These are phyloP conservation scores for Ruditapes philippinarum DNA, from an alignment of 1,140 invertebrate species.

Conservation along the genomic window DNA sequence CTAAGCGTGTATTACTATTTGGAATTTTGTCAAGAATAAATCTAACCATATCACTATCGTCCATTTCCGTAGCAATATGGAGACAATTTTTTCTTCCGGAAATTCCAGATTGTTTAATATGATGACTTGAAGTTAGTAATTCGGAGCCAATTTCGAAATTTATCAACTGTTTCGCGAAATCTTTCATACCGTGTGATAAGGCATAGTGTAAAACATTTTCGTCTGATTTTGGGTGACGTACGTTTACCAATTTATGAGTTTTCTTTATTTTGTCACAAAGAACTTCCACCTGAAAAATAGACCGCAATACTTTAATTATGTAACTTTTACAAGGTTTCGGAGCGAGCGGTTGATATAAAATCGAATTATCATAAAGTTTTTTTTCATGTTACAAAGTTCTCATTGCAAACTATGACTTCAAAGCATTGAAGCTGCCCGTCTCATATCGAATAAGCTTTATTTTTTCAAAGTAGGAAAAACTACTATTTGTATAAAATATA, in stretches of 20 bases:
- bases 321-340: no score
- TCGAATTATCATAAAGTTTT: no score
- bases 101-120: conserved; percentile 66
- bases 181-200: conserved; percentile 60
- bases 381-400: no score
- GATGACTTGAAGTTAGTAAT: conserved; percentile 69
- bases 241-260: background rate
- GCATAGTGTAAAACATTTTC: conserved; percentile 78
- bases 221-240: conserved; percentile 61
- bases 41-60: conserved; percentile 73
- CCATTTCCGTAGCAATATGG: conserved; percentile 76
- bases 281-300: conserved; percentile 4
- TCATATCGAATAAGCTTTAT: no score
- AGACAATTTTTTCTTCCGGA: conserved; percentile 74
- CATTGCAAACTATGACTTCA: no score
- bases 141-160: conserved; percentile 44
- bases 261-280: background rate
- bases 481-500: no score
- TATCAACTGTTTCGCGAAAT: conserved; percentile 70
- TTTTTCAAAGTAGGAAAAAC: no score
- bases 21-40: conserved; percentile 71
- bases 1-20: conserved; percentile 16
- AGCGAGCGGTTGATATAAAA: no score
- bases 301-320: no score
- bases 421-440: no score